Evolutionary conservation across 1,140 invertebrate species (phyloP).

Genomic region (Metaphire vulgaris): DNA sequence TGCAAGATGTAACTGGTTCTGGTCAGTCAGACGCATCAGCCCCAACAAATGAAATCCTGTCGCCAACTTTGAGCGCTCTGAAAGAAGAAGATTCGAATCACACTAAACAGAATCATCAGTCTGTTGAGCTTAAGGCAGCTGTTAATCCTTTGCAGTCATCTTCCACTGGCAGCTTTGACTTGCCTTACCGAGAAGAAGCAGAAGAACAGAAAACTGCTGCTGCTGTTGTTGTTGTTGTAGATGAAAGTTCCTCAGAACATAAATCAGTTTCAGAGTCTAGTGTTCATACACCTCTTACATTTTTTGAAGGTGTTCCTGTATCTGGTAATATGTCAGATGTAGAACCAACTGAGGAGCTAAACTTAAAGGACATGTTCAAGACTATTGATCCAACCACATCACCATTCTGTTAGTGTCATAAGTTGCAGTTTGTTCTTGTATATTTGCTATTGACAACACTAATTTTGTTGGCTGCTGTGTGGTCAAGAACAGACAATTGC

Average conservation of each 20-base stretch:
- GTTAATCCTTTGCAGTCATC: not conserved
- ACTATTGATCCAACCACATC: constrained; percentile 20
- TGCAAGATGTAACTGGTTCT: not conserved
- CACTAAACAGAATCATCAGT: not conserved
- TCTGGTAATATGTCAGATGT: not conserved
- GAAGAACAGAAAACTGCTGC: not conserved
- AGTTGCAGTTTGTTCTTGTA: not conserved
- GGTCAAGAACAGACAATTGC: no score
- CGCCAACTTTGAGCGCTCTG: not conserved
- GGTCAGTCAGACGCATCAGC: not conserved
- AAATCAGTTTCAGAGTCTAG: not conserved
- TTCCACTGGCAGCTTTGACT: not conserved
- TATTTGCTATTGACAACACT: no score
- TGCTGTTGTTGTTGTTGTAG: not conserved
- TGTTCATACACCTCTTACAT: not conserved
- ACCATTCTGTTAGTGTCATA: constrained; percentile 15
- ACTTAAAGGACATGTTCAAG: constrained; percentile 23
- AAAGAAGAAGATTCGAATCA: not conserved
- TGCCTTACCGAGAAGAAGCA: not conserved
- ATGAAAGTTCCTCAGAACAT: not conserved
- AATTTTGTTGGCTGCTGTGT: no score
- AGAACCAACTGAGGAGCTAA: not conserved
- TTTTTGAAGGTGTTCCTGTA: not conserved
- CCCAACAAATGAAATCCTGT: not conserved
- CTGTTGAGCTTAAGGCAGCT: not conserved